phyloP scores from a whole-genome alignment of 1,140 invertebrate species.

The Onthophagus taurus region DNA sequence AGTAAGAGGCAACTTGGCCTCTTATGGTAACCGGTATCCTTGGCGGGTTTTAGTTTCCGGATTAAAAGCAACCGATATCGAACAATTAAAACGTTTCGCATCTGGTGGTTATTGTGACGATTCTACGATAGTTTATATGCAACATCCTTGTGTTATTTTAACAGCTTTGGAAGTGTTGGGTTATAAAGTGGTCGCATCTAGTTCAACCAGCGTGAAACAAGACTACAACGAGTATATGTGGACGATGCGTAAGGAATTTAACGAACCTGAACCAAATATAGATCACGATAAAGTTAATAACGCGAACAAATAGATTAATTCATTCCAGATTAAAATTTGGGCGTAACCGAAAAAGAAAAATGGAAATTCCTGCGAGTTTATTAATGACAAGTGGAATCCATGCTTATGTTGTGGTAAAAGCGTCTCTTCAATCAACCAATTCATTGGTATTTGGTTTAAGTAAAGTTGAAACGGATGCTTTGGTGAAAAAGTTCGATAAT shows the following conservation, averaged over 20 bases:
- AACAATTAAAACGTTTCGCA: constrained; percentile 67
- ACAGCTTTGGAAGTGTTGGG: constrained; percentile 76
- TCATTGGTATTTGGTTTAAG: constrained; percentile 64
- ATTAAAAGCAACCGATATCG: constrained; percentile 72
- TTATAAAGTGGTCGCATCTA: constrained; percentile 76
- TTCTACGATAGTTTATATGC: constrained; percentile 70
- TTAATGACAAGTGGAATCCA: constrained; percentile 43
- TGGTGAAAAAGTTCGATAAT: constrained; percentile 56
- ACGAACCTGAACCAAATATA: constrained; percentile 62
- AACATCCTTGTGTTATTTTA: constrained; percentile 77
- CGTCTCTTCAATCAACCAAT: constrained; percentile 60
- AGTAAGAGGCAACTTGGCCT: constrained; percentile 75
- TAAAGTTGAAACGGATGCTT: constrained; percentile 53
- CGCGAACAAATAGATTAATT: constrained; percentile 12
- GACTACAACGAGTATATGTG: constrained; percentile 85
- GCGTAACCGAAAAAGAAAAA: constrained; percentile 10
- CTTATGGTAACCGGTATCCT: constrained; percentile 72
- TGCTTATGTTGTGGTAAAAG: constrained; percentile 66
- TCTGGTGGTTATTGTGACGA: constrained; percentile 70
- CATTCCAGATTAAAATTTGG: neutral
- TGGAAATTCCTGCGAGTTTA: constrained; percentile 35
- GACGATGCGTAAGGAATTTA: constrained; percentile 83
- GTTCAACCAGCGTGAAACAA: constrained; percentile 72
- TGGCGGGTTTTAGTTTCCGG: constrained; percentile 77
- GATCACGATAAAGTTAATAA: constrained; percentile 9